These are phyloP conservation scores for Castor canadensis DNA, from an alignment of 2,113 vertebrate species.

Conservation along the genomic window DNA sequence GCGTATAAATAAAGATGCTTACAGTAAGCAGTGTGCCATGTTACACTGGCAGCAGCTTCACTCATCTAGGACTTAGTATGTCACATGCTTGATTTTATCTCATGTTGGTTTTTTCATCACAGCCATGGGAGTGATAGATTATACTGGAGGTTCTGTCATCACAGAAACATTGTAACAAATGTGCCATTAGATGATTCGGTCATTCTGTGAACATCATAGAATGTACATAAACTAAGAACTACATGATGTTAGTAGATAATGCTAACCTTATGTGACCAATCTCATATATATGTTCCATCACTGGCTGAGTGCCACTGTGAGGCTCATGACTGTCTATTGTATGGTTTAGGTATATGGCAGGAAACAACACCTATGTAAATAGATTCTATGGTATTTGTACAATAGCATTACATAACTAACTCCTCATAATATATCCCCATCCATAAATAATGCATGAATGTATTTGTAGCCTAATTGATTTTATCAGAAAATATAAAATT, in stretches of 20 bases:
- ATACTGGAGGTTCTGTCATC: too few species aligned
- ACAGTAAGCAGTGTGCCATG: too few species aligned
- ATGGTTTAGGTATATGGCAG: accelerated
- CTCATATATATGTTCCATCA: neutral
- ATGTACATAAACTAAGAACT: neutral
- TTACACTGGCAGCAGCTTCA: too few species aligned
- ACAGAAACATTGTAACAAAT: too few species aligned
- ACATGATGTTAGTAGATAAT: neutral
- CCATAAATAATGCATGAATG: neutral
- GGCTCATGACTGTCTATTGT: neutral
- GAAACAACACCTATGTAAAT: neutral
- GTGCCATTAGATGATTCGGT: too few species aligned
- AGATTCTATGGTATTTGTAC: neutral
- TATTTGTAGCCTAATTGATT: neutral
- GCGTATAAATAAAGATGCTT: too few species aligned
- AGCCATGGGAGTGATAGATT: too few species aligned
- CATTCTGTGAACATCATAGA: neutral
- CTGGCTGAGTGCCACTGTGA: neutral
- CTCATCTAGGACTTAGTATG: too few species aligned
- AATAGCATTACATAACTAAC: neutral
- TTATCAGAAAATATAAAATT: neutral
- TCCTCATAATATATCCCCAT: neutral
- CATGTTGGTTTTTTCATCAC: too few species aligned
- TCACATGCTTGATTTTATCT: too few species aligned
- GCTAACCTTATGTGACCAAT: neutral